Base-by-base conservation (phyloP, 2,888 invertebrate species). In the Stictocephala bisonia region DNA sequence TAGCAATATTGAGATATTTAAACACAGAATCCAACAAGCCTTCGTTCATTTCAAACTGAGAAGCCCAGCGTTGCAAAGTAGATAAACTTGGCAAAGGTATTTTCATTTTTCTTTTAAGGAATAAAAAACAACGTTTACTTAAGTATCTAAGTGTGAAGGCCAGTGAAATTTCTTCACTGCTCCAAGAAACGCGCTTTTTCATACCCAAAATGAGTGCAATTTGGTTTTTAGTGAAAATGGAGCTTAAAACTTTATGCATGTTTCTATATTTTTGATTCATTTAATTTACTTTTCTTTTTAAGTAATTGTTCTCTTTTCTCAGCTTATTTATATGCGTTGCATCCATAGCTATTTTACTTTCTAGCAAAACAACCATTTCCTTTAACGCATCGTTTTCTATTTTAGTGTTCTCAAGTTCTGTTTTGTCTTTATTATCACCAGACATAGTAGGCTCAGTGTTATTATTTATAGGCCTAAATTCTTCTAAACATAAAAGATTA, bases 131-230 rank as follows among this genome's bases (percentile, higher is more conserved):
- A 53, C 53, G 53, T 26, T 53, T 53, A 22, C 24, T 53, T 6
- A 53, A n/a, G 20, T 20, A 53, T n/a, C 53, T 53, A 18, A 53
- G 20, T 4, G 53, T 53, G 27, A 22, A 53, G 11, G 24, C 53
- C n/a, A 53, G 20, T 6, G 53, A 53, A 24, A 53, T 53, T 53
- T 53, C 53, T 13, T 53, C 53, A 53, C 24, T 13, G 7, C 18
- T 53, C 53, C 53, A 66, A 15, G n/a, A 6, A 22, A 66, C 66
- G 6, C 20, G 22, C 41, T 66, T 41, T 41, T 66, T 66, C n/a
- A 20, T 20, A 20, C n/a, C 40, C 6, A 41, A 2, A 1, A 66
- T 22, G 15, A 66, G 9, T 7, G 11, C 24, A 13, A 66, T 66
- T 18, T 66, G 66, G 41, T 66, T 66, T 13, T 24, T 6, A 6